Base-by-base conservation (phyloP, 1,140 invertebrate genomes). In the Chironomus tepperi region DNA sequence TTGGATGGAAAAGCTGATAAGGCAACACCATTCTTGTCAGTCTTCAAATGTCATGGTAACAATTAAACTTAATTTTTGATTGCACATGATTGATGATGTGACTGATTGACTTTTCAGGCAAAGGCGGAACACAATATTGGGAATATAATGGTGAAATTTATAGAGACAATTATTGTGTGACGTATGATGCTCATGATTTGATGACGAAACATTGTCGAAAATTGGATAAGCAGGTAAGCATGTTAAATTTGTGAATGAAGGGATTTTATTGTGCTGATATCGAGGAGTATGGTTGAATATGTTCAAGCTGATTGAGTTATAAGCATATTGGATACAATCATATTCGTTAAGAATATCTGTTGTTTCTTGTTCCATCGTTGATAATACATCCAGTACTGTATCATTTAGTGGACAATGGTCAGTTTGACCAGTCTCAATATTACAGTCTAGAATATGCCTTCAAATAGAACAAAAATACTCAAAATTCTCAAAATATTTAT, bases 91-190 rank as follows among this genome's bases (percentile, higher is more conserved):
- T 47, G 12, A 57, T 57, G 47, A 57, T 47, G 15, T 47, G 8
- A 47, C 2, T 2, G 5, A 34, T 34, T 34, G 24, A 34, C 1
- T 34, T 34, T 57, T 57, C 12, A 57, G 47, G 47, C 0, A 8
- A n/a, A n/a, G 47, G 47, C 10, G 47, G 47, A 9, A 57, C 12
- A 1, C 47, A 57, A 57, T 57, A n/a, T 57, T 57, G 47, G 47
- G 12, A 57, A n/a, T 57, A 57, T 57, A n/a, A 57, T 57, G 47
- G 47, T 12, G 7, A 9, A 57, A 57, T 57, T 57, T 12, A 12
- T n/a, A 57, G 47, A 57, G 47, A 57, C n/a, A 57, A 57, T 15
- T 57, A 57, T 57, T 57, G 47, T 57, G 47, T 57, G 8, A 57
- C 47, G 5, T 57, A 57, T 57, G 47, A 57, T 12, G 47, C 47